Evolutionary conservation across 2,113 vertebrate genomes (phyloP), one percentile per base, ranked within the genome.

Genomic region (Mirza zaza): DNA sequence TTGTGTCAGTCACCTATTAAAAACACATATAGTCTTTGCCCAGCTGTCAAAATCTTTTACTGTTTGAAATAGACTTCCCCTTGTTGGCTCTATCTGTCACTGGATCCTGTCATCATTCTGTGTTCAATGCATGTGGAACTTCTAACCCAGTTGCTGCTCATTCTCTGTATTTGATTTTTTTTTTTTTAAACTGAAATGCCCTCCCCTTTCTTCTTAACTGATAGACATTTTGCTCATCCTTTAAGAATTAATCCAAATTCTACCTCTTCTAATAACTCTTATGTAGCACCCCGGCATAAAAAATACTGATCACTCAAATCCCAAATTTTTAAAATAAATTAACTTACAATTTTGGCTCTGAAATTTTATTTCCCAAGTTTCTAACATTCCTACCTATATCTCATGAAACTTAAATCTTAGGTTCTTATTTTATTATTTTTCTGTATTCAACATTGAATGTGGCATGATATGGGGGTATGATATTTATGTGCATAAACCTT

Each of bases 31-130:
- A 48, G n/a, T 48, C 27, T 57, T 84, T 57, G 9, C 50, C 25
- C 90, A 61, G 76, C 29, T 76, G 61, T 95, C 92, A 95, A 73
- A 73, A 48, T 80, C 55, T n/a, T 95, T 91, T 87, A 45, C 80
- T 75, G 5, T 39, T 77, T 91, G 68, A 17, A 71, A 84, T 52
- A 21, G 81, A 86, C 48, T 68, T 91, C 11, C 34, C 42, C 21
- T 80, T 50, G 13, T 27, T 89, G 70, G 39, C 17, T 36, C 42
- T 36, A 14, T 73, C 45, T 96, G 77, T 91, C 92, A 36, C 15
- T 42, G 27, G 23, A 36, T 68, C 13, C 45, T 91, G 6, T 84
- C 32, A 42, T 71, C 59, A 34, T 84, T 85, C 25, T 92, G 32
- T 29, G 7, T 36, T 94, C 42, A 80, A 39, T 17, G 18, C 34